phyloP scores from a whole-genome alignment of 2,113 vertebrate genomes.

The Lucifuga dentata region DNA sequence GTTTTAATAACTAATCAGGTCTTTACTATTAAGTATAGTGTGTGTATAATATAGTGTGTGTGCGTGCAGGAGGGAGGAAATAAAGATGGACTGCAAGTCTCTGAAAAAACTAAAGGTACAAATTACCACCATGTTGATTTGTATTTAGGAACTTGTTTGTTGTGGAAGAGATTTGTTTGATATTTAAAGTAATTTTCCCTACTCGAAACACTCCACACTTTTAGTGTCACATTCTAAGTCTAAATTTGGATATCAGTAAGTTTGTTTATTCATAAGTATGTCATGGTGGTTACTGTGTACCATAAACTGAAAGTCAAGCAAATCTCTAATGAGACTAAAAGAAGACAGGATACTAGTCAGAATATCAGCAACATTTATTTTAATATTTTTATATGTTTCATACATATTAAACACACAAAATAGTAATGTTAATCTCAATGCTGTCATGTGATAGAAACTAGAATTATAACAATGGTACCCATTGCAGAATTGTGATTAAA shows the following conservation, averaged over 20 bases:
- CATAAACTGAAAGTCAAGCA: background rate
- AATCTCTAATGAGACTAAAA: constrained; percentile 4
- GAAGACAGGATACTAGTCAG: constrained; percentile 35
- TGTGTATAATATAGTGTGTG: constrained; percentile 65
- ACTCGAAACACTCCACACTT: too few relatives aligned
- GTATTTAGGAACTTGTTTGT: constrained; percentile 19
- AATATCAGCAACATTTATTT: constrained; percentile 73
- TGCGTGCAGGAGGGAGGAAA: constrained; percentile 56
- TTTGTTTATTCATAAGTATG: background rate
- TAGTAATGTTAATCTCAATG: constrained; percentile 48
- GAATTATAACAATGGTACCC: constrained; percentile 52
- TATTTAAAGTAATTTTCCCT: too few relatives aligned
- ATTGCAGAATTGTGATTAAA: constrained; percentile 28
- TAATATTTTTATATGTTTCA: constrained; percentile 65
- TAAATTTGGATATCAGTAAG: background rate
- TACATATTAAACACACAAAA: constrained; percentile 71
- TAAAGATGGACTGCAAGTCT: constrained; percentile 50
- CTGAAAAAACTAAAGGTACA: constrained; percentile 14
- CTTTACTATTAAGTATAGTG: too few relatives aligned
- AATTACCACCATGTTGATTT: constrained; percentile 34
- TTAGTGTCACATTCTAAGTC: too few relatives aligned
- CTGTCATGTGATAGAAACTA: constrained; percentile 60
- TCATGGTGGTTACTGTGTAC: background rate
- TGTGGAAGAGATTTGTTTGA: constrained; percentile 30
- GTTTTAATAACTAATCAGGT: too few relatives aligned